Conservation (phyloP, 2,888 invertebrate genomes). For the Antitype chi region DNA sequence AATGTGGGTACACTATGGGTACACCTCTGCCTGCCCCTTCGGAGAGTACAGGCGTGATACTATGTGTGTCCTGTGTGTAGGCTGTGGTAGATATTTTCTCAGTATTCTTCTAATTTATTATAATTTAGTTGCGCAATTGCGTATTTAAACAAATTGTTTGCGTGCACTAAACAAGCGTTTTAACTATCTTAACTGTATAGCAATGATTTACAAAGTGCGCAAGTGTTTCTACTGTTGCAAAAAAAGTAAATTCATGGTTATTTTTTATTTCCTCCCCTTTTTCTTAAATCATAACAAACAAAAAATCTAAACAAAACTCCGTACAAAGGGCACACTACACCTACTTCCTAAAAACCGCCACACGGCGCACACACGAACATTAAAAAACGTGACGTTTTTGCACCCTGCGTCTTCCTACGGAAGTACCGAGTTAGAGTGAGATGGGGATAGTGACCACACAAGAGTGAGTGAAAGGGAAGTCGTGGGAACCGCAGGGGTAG, state of each 20-base stretch:
- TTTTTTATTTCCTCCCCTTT: slow-evolving; percentile 6
- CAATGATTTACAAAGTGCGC: neutral
- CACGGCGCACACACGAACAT: slow-evolving; percentile 85
- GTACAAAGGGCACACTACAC: slow-evolving; percentile 61
- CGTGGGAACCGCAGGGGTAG: slow-evolving; percentile 90
- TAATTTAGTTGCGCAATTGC: too few relatives aligned
- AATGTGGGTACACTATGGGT: too few relatives aligned
- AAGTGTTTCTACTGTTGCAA: neutral
- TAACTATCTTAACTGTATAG: neutral
- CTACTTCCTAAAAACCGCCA: slow-evolving; percentile 72
- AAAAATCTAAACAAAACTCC: slow-evolving; percentile 21
- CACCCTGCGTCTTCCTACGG: slow-evolving; percentile 88
- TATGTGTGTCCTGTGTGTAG: too few relatives aligned
- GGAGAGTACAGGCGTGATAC: too few relatives aligned
- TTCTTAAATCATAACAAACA: slow-evolving; percentile 18
- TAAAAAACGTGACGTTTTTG: slow-evolving; percentile 86
- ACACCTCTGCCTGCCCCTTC: too few relatives aligned
- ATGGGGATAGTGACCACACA: slow-evolving; percentile 47
- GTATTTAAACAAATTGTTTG: too few relatives aligned
- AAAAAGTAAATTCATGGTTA: neutral
- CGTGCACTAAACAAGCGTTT: too few relatives aligned
- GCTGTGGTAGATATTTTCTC: too few relatives aligned
- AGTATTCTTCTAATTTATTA: too few relatives aligned
- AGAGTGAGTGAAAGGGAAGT: slow-evolving; percentile 74
- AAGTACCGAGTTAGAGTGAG: slow-evolving; percentile 78